A percentile compares a stretch with the other conserved stretches of the same genome.
These are phyloP conservation scores for Notoglanidium macrostoma DNA, from an alignment of 2,797 vertebrate genomes.

Conservation along the genomic window DNA sequence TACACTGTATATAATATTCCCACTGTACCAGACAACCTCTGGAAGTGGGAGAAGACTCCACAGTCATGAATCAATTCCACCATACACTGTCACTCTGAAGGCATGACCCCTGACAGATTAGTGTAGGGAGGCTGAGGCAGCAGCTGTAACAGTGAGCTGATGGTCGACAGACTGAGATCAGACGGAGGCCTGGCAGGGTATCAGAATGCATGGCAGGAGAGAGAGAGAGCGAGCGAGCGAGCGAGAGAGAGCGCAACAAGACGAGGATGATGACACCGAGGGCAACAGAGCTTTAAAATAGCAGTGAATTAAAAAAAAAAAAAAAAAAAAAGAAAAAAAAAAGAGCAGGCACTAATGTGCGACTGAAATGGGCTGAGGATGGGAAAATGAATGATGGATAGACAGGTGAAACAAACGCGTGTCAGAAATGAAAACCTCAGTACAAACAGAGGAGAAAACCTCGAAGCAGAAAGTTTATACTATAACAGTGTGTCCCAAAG, in stretches of 20 bases:
- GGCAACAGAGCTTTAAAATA: background rate
- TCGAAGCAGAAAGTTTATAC: background rate
- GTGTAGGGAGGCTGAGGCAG: background rate
- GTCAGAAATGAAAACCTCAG: background rate
- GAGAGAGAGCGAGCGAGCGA: background rate
- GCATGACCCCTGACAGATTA: conserved; percentile 15
- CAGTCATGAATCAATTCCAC: background rate
- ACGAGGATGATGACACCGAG: conserved; percentile 9
- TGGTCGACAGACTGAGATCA: background rate
- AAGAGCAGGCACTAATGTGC: background rate
- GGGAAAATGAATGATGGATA: background rate
- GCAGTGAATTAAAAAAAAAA: background rate
- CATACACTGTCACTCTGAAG: background rate
- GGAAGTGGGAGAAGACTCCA: background rate
- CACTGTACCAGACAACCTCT: background rate
- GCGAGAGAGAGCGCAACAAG: background rate
- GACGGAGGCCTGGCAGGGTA: conserved; percentile 18
- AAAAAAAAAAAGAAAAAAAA: background rate
- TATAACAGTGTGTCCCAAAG: background rate
- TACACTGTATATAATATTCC: background rate
- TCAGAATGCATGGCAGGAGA: conserved; percentile 30
- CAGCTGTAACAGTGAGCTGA: background rate
- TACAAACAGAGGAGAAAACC: background rate
- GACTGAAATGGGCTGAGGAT: background rate
- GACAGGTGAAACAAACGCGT: background rate